Conservation (phyloP, 2,888 invertebrate species). For the Metellina segmentata region DNA sequence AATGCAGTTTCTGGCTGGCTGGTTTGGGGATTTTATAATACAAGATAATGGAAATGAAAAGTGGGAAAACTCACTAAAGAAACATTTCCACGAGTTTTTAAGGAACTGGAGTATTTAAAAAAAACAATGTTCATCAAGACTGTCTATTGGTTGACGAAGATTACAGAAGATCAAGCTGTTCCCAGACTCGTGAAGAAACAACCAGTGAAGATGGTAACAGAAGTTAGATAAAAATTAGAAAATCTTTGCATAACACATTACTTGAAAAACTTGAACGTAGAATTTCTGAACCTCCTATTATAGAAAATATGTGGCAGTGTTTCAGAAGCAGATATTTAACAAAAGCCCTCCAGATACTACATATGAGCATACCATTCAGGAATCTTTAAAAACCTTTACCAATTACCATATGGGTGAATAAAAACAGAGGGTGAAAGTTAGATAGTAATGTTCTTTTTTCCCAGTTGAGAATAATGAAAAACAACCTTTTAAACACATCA, state of each 20-base stretch:
- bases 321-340: not conserved
- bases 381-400: not conserved
- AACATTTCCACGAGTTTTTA: constrained; percentile 1
- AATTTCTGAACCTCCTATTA: not conserved
- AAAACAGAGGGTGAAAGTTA: not conserved
- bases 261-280: not conserved
- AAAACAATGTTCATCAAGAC: too few species aligned
- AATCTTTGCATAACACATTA: not conserved
- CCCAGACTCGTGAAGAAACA: not conserved
- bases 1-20: too few species aligned
- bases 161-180: constrained; percentile 15
- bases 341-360: not conserved
- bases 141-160: constrained; percentile 7
- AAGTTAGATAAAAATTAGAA: not conserved
- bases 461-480: too few species aligned
- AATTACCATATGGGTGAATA: not conserved
- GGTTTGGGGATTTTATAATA: too few species aligned
- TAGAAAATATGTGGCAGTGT: not conserved
- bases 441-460: too few species aligned
- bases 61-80: not conserved
- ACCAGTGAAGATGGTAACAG: not conserved
- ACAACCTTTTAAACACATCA: too few species aligned
- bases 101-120: constrained; percentile 9
- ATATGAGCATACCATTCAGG: not conserved
- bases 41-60: not conserved